These are phyloP conservation scores for Apeltes quadracus DNA, from an alignment of 2,113 vertebrate species.

Conservation along the genomic window DNA sequence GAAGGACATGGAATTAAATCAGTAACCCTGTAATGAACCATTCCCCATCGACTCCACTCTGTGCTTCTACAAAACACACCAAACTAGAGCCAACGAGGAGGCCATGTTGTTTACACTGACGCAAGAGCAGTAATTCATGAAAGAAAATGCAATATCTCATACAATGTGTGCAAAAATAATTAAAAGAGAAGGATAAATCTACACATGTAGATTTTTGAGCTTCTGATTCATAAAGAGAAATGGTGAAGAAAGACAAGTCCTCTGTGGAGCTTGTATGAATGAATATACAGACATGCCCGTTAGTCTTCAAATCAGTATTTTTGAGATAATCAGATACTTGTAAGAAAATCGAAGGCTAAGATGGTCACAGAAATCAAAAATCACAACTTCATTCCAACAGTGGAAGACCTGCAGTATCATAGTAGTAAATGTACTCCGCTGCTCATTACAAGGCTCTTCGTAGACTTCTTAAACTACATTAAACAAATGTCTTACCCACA, in stretches of 20 bases:
- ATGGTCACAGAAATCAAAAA: neutral
- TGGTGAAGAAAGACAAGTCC: neutral
- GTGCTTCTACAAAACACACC: neutral
- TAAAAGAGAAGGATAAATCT: neutral
- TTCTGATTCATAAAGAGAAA: neutral
- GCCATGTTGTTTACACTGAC: neutral
- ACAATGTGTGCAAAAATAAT: neutral
- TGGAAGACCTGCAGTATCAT: neutral
- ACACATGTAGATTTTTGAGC: neutral
- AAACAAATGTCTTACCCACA: slow-evolving; percentile 43
- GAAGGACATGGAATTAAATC: neutral
- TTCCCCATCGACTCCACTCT: neutral
- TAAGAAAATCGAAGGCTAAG: neutral
- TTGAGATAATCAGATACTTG: neutral
- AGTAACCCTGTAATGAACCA: neutral
- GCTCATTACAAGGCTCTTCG: neutral
- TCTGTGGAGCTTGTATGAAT: neutral
- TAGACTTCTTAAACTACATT: neutral
- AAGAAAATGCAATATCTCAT: neutral
- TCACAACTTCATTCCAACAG: neutral
- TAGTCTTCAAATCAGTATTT: neutral
- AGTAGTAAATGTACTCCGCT: neutral
- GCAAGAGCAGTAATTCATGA: neutral
- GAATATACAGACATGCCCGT: too few relatives aligned
- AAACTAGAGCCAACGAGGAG: neutral